phyloP scores from a whole-genome alignment of 2,797 vertebrate species.

The Helarctos malayanus region DNA sequence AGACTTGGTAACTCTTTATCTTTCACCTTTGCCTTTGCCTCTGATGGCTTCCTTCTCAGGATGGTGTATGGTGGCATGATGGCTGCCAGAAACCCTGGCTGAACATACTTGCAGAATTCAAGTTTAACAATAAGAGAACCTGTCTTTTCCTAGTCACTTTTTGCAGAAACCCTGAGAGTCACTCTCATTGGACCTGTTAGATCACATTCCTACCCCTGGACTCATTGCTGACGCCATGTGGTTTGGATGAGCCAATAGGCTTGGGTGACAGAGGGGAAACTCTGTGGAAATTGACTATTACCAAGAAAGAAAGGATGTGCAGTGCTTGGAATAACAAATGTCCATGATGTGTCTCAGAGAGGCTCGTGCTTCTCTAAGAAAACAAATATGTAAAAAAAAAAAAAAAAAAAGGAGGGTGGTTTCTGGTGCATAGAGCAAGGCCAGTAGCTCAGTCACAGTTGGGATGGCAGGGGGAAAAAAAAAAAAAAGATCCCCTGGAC shows the following conservation, averaged over 20 bases:
- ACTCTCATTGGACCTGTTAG: neutral
- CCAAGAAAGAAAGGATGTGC: neutral
- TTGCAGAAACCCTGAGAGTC: neutral
- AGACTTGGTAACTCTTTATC: neutral
- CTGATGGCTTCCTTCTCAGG: neutral
- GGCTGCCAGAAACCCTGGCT: neutral
- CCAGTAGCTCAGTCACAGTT: neutral
- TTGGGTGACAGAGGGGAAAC: neutral
- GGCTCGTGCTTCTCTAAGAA: neutral
- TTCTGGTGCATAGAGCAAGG: neutral
- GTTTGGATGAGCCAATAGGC: neutral
- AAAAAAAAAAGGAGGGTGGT: neutral
- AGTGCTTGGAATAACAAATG: neutral
- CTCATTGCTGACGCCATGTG: neutral
- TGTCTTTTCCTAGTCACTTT: neutral
- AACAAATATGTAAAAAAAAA: neutral
- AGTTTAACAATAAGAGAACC: neutral
- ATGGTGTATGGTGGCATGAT: neutral
- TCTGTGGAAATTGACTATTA: neutral
- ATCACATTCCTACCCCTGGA: neutral
- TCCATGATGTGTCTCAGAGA: neutral
- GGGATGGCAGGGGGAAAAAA: neutral
- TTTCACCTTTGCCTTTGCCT: neutral
- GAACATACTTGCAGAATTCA: neutral
- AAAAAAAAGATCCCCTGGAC: neutral